Base-by-base conservation (phyloP, 2,797 vertebrate genomes). In the Carapus acus region DNA sequence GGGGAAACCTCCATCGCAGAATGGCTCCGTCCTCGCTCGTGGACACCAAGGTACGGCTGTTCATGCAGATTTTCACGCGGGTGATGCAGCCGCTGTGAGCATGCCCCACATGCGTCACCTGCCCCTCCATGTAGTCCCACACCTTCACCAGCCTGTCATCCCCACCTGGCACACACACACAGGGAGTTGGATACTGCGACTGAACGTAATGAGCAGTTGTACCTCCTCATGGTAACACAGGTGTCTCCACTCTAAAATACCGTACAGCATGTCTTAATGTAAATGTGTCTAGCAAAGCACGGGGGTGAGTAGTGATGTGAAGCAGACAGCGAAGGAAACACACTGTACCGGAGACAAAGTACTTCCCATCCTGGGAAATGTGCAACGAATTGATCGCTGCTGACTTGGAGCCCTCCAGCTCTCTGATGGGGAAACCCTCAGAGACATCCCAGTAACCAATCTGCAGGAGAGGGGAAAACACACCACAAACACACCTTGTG, bases 91-190 rank as follows among this genome's bases (percentile, higher is more conserved):
- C 88, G 0, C 91, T 89, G 37, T 95, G 93, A 38, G 88, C 92
- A 7, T 78, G 63, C 11, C 94, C 93, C 0, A 90, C 50, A 0
- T 92, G 89, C 50, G 89, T 94, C 50, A 94, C 88, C 8, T 74
- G 69, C 0, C 92, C 94, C 16, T 89, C 79, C 0, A 80, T 79
- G 49, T 93, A 98, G 73, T 88, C 82, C 95, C 94, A 98, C 14
- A 98, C 86, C 67, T 91, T 96, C 56, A 98, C 77, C 75, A 93
- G 71, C 66, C 87, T 92, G 67, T 97, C 94, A 16, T 94, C 89
- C 9, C 94, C 94, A 60, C 93, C 94, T 97, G 80, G 16, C 9
- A 23, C 2, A 3, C 22, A 19, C 34, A 15, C 9, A 33, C 11
- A 33, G 14, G 14, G 31, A 12, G 11, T 6, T 29, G 6, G 27